phyloP scores from a whole-genome alignment of 2,113 vertebrate species.

The Muntiacus muntjak region DNA sequence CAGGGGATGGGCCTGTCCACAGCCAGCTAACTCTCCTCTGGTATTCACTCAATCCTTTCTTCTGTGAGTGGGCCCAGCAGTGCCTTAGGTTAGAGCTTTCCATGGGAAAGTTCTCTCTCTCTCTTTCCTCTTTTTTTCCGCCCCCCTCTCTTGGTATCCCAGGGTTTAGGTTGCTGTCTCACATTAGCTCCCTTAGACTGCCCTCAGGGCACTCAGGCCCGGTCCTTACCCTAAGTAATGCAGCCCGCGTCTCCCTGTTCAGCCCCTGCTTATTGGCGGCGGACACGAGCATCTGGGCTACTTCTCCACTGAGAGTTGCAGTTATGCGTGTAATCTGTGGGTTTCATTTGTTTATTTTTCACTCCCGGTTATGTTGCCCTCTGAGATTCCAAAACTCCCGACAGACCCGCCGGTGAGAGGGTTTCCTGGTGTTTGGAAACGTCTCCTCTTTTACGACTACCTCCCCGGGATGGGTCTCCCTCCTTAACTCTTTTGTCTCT shows the following conservation, averaged over 20 bases:
- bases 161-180: not conserved
- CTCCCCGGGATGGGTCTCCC: not conserved
- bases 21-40: not conserved
- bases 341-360: not conserved
- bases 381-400: not conserved
- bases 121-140: not conserved
- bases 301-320: not conserved
- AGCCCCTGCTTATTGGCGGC: rapidly evolving
- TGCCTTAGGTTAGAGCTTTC: not conserved
- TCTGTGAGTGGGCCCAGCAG: not conserved
- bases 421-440: not conserved
- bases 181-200: rapidly evolving
- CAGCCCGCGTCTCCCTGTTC: not conserved
- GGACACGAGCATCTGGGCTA: not conserved
- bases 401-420: not conserved
- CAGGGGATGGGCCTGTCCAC: not conserved
- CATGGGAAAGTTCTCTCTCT: not conserved
- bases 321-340: not conserved
- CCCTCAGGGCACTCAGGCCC: not conserved
- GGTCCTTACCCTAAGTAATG: not conserved
- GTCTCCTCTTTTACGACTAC: not conserved
- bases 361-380: not conserved
- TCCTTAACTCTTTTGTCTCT: not conserved
- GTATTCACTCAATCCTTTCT: not conserved
- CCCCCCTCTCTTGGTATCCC: not conserved